These are phyloP conservation scores for Tipula vernalis DNA, from an alignment of 2,888 invertebrate species.

Conservation along the genomic window DNA sequence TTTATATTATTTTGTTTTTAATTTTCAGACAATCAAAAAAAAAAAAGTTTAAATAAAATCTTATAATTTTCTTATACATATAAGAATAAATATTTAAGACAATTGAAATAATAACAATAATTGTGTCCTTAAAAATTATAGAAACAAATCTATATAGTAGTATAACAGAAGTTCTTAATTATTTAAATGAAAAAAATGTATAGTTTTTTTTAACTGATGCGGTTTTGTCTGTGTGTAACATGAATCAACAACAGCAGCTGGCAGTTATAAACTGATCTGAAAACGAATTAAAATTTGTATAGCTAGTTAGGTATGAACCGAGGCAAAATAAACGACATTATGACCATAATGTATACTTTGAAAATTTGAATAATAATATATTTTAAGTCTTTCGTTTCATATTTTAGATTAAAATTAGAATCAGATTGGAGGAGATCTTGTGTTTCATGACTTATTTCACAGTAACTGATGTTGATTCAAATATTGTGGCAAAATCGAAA, in stretches of 20 bases:
- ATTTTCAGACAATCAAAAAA: neutral
- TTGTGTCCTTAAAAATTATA: neutral
- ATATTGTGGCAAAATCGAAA: too few relatives aligned
- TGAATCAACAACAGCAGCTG: neutral
- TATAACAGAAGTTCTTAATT: neutral
- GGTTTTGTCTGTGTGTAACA: neutral
- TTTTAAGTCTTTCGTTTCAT: too few relatives aligned
- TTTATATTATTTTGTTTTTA: neutral
- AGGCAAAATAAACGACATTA: too few relatives aligned
- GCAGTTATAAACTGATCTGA: neutral
- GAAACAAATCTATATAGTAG: neutral
- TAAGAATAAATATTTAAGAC: neutral
- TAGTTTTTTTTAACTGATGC: neutral
- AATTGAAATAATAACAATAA: neutral
- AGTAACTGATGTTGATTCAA: too few relatives aligned
- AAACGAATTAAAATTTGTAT: neutral
- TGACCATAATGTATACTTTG: too few relatives aligned
- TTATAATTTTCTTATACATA: neutral
- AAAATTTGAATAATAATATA: too few relatives aligned
- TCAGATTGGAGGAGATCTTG: too few relatives aligned
- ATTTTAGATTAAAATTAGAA: too few relatives aligned
- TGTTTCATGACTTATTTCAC: too few relatives aligned
- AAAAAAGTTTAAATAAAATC: neutral
- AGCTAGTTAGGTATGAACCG: too few relatives aligned
- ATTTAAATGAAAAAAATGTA: neutral